Evolutionary conservation across 2,113 vertebrate species (phyloP).

Genomic region (Alaudala cheleensis): DNA sequence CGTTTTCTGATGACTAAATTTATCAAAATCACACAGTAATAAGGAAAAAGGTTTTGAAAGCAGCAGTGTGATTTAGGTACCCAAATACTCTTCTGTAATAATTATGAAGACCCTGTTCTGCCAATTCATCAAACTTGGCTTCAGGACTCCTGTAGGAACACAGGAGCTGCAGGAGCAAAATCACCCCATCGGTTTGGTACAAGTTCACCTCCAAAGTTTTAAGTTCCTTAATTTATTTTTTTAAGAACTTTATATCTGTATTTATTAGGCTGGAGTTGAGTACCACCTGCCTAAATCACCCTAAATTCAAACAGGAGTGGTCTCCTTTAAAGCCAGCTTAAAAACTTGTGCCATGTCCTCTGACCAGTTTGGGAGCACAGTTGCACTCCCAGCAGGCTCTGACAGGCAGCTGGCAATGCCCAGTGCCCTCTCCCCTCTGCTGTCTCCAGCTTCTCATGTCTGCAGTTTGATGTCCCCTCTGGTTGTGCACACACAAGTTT

Average conservation of each 20-base stretch:
- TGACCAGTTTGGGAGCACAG: background rate
- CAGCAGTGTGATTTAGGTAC: background rate
- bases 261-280: background rate
- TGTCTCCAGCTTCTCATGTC: background rate
- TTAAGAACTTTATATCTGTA: background rate
- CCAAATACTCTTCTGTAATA: background rate
- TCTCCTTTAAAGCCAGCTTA: background rate
- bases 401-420: background rate
- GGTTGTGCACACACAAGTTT: background rate
- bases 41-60: background rate
- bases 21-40: background rate
- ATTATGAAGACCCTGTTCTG: background rate
- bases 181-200: background rate
- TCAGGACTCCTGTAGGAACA: background rate
- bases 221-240: background rate
- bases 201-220: background rate
- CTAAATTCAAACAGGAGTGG: background rate
- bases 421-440: background rate
- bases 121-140: background rate
- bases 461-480: background rate
- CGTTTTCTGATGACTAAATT: background rate
- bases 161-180: background rate
- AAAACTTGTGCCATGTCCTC: rapidly evolving
- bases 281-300: background rate
- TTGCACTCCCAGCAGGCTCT: background rate